phyloP scores from a whole-genome alignment of 2,888 invertebrate genomes.

The Hypena proboscidalis region DNA sequence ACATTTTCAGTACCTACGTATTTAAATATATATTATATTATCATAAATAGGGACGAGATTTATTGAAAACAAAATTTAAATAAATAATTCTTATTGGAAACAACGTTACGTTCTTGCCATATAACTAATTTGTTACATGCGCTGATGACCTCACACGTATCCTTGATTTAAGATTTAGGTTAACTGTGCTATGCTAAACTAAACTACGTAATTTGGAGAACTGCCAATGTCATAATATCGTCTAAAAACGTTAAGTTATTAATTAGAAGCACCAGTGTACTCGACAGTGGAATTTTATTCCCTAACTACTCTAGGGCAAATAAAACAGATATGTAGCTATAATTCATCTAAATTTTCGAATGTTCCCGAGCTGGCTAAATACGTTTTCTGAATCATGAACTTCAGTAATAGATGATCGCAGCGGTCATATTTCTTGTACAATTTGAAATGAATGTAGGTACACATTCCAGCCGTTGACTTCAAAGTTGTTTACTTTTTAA shows the following conservation, averaged over 20 bases:
- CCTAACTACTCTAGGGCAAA: slow-evolving; percentile 36
- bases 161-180: slow-evolving; percentile 68
- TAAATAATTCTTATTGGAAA: too few species aligned
- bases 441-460: slow-evolving; percentile 18
- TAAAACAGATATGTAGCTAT: slow-evolving; percentile 39
- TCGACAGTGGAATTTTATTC: slow-evolving; percentile 37
- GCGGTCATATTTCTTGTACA: slow-evolving; percentile 43
- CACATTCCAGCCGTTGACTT: too few species aligned
- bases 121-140: slow-evolving; percentile 2
- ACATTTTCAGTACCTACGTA: too few species aligned
- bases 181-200: slow-evolving; percentile 64
- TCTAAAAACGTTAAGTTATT: slow-evolving; percentile 67
- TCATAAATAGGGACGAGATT: too few species aligned
- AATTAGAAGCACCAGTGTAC: slow-evolving; percentile 64
- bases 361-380: slow-evolving; percentile 60
- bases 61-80: too few species aligned
- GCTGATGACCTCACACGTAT: slow-evolving; percentile 37
- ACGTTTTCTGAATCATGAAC: slow-evolving; percentile 62
- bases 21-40: too few species aligned
- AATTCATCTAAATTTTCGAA: slow-evolving; percentile 56
- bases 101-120: too few species aligned
- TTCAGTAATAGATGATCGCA: slow-evolving; percentile 54
- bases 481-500: slow-evolving; percentile 15
- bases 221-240: slow-evolving; percentile 57
- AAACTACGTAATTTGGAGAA: slow-evolving; percentile 61